Evolutionary conservation across 2,113 vertebrate species (phyloP).

Genomic region (Colistium nudipinnis): DNA sequence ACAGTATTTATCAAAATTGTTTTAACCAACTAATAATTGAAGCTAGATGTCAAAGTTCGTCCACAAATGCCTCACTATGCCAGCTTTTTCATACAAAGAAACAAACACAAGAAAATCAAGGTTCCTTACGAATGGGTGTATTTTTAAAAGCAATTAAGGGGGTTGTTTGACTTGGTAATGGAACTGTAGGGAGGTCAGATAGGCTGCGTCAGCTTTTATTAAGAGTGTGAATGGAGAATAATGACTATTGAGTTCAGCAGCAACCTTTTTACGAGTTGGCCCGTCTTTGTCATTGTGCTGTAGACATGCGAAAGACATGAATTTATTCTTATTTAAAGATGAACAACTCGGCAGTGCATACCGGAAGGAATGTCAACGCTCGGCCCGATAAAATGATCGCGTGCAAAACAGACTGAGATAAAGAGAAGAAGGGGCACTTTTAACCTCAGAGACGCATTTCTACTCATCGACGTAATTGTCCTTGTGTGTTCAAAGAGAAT

Average conservation of each 20-base stretch:
- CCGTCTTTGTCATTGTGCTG: constrained; percentile 14
- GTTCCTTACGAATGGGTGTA: constrained; percentile 38
- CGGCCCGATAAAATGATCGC: constrained; percentile 7
- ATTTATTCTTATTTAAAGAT: background rate
- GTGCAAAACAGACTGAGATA: constrained; percentile 34
- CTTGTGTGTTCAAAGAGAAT: constrained; percentile 66
- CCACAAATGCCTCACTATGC: background rate
- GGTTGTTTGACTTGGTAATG: constrained; percentile 66
- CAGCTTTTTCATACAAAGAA: constrained; percentile 19
- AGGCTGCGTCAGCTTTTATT: constrained; percentile 64
- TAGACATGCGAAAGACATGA: constrained; percentile 5
- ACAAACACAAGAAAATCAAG: constrained; percentile 53
- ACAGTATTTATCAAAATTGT: constrained; percentile 37
- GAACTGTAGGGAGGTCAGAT: constrained; percentile 65
- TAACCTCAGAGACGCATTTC: constrained; percentile 46
- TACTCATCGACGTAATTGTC: constrained; percentile 68
- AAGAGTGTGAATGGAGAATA: constrained; percentile 57
- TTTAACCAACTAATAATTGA: constrained; percentile 19
- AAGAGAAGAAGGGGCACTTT: constrained; percentile 47
- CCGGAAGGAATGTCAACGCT: constrained; percentile 8
- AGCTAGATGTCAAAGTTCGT: constrained; percentile 24
- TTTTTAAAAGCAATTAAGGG: constrained; percentile 67
- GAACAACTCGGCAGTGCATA: background rate
- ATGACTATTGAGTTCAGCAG: constrained; percentile 61
- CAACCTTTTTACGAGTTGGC: constrained; percentile 25